Evolutionary conservation across 2,113 vertebrate genomes (phyloP), one percentile per base, ranked within the genome.

Genomic region (Rhinichthys klamathensis): DNA sequence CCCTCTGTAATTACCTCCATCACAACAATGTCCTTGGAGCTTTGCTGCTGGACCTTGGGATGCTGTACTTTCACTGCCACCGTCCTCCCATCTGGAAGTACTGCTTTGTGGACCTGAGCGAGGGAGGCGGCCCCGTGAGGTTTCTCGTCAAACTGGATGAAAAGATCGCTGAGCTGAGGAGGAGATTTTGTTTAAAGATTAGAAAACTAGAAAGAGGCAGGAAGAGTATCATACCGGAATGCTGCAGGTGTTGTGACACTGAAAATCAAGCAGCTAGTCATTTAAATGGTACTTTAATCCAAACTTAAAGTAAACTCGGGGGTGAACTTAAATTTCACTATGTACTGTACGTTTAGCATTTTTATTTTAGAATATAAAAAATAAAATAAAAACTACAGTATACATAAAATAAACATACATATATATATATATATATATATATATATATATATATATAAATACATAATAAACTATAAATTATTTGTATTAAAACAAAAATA

Each of bases 21-120:
- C 84, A 99, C 94, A 38, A 97, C 85, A 87, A 99, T 96, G 93
- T 99, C 98, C 91, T 94, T 97, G 27, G 95, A 94, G 90, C 97
- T 98, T 91, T 99, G 98, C 27, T 89, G 89, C 89, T 96, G 96
- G 27, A 99, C 98, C 88, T 99, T 99, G 1, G 97, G 98, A 91
- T 99, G 98, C 89, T 99, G 98, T 65, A 99, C 96, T 93, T 99
- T 99, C 87, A 99, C 96, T 0, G 98, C 98, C 88, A 99, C 98
- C 0, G 95, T 97, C 85, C 94, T 96, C n/a, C 98, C 98, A 79
- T 99, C 96, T 80, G 79, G 94, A 79, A 99, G 92, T 87, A 98
- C 96, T 0, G 98, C 98, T 90, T 96, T 97, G 91, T 99, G 98
- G 83, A 99, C 98, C 94, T 99, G 98, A n/a, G 98, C 98, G 89